Evolutionary conservation across 2,888 invertebrate genomes (phyloP), one percentile per base, ranked within the genome.

Genomic region (Leucophora obtusa): DNA sequence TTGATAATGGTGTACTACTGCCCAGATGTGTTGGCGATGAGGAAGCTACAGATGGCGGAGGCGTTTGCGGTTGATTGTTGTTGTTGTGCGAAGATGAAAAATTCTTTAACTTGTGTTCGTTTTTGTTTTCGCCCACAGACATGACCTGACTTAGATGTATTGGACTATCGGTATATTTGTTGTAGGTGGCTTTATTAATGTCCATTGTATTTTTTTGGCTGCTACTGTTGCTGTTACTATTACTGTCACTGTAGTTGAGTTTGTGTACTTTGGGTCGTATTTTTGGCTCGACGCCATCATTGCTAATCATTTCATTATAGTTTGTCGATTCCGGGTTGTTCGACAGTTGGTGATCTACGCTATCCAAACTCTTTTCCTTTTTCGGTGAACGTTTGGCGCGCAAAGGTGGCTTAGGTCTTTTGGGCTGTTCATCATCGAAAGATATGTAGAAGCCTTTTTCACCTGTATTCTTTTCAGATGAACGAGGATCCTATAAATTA

Each of bases 381-480:
- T 95, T 94, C 0, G 96, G 96, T 7, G 96, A 96, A 75, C 94
- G 92, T 88, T 96, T 96, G 76, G 92, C 92, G 83, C 97, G 92
- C 68, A 97, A 91, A 15, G 96, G 96, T 1, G 97, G 97, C 89
- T 97, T 97, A 15, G 97, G 96, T 86, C 96, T 92, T 88, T 96
- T 96, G 15, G 97, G 96, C 85, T 94, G 94, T 74, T 96, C 96
- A 88, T 95, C 94, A 88, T 97, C 97, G 89, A 98, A 97, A 65
- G 97, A 96, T 87, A 98, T 96, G 90, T 98, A 98, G 91, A 98
- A 98, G 35, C 96, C 96, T 89, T 96, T 96, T 88, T 96, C 95
- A 79, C 91, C 92, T 11, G 89, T 81, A 56, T 92, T 92, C 47
- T 91, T 89, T 74, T 91, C 88, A 11, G 70, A 50, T 11, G 81